Evolutionary conservation across 2,888 invertebrate species (phyloP).

Genomic region (Troides helena): DNA sequence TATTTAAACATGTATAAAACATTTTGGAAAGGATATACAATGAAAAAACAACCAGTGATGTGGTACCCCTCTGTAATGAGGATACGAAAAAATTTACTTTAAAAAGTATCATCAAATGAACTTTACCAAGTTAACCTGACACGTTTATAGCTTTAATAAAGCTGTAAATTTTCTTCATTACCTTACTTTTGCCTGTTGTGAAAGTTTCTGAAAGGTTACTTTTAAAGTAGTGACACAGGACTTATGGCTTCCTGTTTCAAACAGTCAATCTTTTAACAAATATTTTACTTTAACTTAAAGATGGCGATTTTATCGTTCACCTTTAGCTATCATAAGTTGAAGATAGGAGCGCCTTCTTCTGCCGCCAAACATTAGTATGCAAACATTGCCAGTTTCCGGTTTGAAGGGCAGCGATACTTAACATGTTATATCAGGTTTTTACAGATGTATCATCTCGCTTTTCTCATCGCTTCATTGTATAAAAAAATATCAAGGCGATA

Average conservation of each 20-base stretch:
- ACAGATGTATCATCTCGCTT: too few relatives aligned
- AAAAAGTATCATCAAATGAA: constrained; percentile 20
- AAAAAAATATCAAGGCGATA: too few relatives aligned
- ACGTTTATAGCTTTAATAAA: constrained; percentile 21
- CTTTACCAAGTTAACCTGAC: constrained; percentile 18
- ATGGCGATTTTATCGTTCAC: too few relatives aligned
- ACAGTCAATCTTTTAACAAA: too few relatives aligned
- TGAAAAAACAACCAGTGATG: not conserved
- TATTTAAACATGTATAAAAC: not conserved
- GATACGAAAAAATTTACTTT: constrained; percentile 21
- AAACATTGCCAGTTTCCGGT: too few relatives aligned
- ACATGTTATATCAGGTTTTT: too few relatives aligned
- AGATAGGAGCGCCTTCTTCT: too few relatives aligned
- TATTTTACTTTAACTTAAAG: too few relatives aligned
- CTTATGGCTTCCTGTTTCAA: not conserved
- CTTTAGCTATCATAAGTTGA: too few relatives aligned
- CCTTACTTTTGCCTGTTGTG: constrained; percentile 1
- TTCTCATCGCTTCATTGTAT: too few relatives aligned
- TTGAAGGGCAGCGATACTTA: too few relatives aligned
- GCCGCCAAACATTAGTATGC: too few relatives aligned
- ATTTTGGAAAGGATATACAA: not conserved
- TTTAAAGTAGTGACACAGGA: not conserved
- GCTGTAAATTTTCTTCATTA: constrained; percentile 17
- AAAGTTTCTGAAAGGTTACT: not conserved
- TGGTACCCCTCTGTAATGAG: constrained; percentile 11